A percentile compares a stretch with the other conserved stretches of the same genome.
phyloP scores from a whole-genome alignment of 2,113 vertebrate species.

The Aleadryas rufinucha region DNA sequence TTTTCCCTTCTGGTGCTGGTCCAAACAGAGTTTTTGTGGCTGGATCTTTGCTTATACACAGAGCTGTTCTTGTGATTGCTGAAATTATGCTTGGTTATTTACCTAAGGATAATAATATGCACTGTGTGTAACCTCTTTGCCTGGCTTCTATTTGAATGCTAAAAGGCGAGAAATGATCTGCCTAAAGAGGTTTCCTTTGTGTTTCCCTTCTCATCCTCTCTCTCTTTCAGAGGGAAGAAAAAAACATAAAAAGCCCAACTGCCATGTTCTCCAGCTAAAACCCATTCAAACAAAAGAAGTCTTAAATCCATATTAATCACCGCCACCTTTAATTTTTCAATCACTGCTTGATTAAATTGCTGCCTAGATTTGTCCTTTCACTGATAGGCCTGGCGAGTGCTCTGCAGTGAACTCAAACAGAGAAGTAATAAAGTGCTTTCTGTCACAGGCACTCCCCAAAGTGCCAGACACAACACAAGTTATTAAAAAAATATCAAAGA shows the following conservation, averaged over 20 bases:
- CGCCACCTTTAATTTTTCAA: slow-evolving; percentile 31
- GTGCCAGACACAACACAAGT: slow-evolving; percentile 7
- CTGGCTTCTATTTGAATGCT: background rate
- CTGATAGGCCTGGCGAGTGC: background rate
- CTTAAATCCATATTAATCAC: slow-evolving; percentile 47
- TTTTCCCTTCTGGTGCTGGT: background rate
- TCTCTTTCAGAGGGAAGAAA: background rate
- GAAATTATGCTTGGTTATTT: background rate
- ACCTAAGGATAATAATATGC: background rate
- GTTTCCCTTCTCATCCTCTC: background rate
- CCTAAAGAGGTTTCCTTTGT: background rate
- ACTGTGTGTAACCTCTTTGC: background rate
- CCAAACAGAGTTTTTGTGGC: background rate
- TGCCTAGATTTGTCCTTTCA: background rate
- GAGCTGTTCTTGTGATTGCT: background rate
- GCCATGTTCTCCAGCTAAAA: background rate
- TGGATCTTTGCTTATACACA: background rate
- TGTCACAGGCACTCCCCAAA: slow-evolving; percentile 30
- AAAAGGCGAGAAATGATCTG: background rate
- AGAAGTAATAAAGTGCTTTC: slow-evolving; percentile 60
- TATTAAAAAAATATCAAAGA: slow-evolving; percentile 47
- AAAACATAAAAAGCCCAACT: background rate
- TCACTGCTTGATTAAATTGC: slow-evolving; percentile 59
- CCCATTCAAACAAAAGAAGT: background rate
- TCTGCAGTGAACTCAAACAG: slow-evolving; percentile 28